A percentile compares a stretch with the other conserved stretches of the same genome.
Conservation (phyloP, 1,140 invertebrate genomes). For the Drosophila obscura region DNA sequence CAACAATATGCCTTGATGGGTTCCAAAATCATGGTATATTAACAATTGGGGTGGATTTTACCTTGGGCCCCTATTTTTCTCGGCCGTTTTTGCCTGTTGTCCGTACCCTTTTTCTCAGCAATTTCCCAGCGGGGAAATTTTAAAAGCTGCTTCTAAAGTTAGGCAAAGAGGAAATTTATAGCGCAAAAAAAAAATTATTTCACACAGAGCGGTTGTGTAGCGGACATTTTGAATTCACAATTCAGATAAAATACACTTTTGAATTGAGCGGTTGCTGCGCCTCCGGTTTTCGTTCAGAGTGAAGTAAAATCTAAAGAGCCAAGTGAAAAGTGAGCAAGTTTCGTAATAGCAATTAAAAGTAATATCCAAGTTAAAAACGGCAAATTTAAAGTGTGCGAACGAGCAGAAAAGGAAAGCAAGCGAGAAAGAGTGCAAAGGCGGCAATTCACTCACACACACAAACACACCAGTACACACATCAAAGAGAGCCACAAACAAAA, state of each 20-base stretch:
- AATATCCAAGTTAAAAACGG: conserved; percentile 47
- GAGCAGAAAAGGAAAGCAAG: conserved; percentile 39
- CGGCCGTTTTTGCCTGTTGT: no score
- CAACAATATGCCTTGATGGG: no score
- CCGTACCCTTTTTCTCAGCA: no score
- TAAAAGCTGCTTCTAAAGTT: no score
- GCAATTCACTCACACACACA: conserved; percentile 47
- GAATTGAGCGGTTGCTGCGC: no score
- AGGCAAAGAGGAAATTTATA: no score
- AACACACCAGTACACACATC: conserved; percentile 23
- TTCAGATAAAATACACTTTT: background rate
- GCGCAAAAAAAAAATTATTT: no score
- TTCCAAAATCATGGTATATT: no score
- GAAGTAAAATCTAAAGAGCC: background rate
- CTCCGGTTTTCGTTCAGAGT: background rate
- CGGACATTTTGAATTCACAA: background rate
- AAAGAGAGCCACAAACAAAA: background rate
- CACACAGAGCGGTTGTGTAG: no score
- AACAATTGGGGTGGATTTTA: no score
- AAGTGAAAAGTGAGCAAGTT: conserved; percentile 10
- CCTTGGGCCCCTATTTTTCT: no score
- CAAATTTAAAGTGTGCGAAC: conserved; percentile 67
- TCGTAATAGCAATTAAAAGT: conserved; percentile 14
- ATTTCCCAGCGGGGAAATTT: no score
- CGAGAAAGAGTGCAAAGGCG: conserved; percentile 55